phyloP scores from a whole-genome alignment of 2,797 vertebrate species.

The Syndactyla subalaris region DNA sequence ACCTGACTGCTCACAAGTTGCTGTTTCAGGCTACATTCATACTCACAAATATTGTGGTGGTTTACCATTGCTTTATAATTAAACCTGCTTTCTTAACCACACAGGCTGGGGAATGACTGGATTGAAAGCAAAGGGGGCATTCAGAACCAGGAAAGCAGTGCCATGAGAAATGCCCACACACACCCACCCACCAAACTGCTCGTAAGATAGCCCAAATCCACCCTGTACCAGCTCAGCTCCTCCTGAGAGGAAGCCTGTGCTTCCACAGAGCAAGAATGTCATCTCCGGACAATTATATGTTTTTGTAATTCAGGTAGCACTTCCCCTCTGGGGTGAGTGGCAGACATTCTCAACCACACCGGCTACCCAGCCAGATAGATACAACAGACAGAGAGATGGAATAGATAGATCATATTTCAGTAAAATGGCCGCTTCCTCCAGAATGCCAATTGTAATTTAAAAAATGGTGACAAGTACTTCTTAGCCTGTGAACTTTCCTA shows the following conservation, averaged over 20 bases:
- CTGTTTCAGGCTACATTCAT: background rate
- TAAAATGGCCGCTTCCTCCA: background rate
- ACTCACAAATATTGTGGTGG: background rate
- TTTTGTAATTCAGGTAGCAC: background rate
- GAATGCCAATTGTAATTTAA: conserved; percentile 66
- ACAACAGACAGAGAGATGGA: background rate
- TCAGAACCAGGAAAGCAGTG: background rate
- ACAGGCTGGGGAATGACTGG: background rate
- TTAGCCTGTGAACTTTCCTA: conserved; percentile 65
- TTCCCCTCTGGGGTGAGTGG: background rate
- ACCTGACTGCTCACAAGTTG: background rate
- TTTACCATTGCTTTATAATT: background rate
- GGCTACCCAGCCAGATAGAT: background rate
- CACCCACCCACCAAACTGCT: background rate
- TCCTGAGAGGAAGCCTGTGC: accelerated
- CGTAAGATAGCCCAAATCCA: background rate
- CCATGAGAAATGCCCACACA: background rate
- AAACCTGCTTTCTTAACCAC: background rate
- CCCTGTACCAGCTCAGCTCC: background rate
- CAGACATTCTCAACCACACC: background rate
- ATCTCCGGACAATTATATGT: background rate
- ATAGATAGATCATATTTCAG: conserved; percentile 59
- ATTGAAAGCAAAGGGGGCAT: background rate
- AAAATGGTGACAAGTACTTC: conserved; percentile 54
- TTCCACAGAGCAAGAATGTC: accelerated